Base-by-base conservation (phyloP, 2,888 invertebrate species). In the Cantharis lateralis region DNA sequence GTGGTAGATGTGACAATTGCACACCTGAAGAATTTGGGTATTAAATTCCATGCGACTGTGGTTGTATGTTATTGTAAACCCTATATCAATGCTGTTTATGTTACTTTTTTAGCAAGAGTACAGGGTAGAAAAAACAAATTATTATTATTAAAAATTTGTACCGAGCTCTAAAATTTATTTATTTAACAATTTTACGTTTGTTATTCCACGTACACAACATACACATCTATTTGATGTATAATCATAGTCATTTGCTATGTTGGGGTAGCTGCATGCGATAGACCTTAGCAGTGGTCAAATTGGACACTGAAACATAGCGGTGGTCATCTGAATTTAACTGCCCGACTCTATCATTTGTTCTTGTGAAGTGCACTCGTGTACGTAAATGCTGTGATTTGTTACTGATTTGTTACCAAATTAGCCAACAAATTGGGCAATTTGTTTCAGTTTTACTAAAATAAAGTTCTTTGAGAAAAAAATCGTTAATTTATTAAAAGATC, bases 321-420 rank as follows among this genome's bases (percentile, higher is more conserved):
- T 80, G 86, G 85, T 86, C 86, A 85, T 84, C 85, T 85, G 85
- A 83, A 84, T 83, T 84, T 84, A 86, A 86, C 86, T 84, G 85
- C 83, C 80, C 81, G 83, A 82, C 84, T 86, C 84, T 84, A 85
- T 85, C 86, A 86, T 84, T 81, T 79, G 77, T 78, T 77, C 77
- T 76, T 76, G 79, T 71, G 66, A 68, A 71, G 66, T 15, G 28
- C 71, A 77, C 69, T 74, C 69, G 76, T 75, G 76, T 80, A 83
- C 82, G 82, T 84, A 84, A 84, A 85, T 83, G 80, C 82, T 80
- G 81, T 82, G 84, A 85, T 86, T 86, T 83, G 82, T 83, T 83
- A 81, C 85, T 85, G 85, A 86, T 86, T 86, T 85, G 85, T 85
- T 83, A 79, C 78, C 83, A 82, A 86, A 85, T 85, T 85, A 85